phyloP scores from a whole-genome alignment of 2,113 vertebrate species.

The Poecilia latipinna region DNA sequence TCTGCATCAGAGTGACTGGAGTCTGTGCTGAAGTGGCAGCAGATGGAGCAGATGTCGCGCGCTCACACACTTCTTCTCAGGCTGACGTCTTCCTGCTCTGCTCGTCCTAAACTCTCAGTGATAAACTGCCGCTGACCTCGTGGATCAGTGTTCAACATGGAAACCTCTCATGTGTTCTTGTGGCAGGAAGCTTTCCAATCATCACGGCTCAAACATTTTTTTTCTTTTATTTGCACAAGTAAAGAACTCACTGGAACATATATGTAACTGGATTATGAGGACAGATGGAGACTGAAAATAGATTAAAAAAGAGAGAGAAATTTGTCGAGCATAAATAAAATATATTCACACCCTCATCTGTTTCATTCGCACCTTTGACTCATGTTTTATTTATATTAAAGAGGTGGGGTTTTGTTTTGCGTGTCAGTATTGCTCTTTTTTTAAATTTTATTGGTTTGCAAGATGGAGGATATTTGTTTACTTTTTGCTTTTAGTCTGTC shows the following conservation, averaged over 20 bases:
- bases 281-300: not conserved
- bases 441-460: too few species aligned
- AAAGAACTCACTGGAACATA: not conserved
- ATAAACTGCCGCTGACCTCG: constrained; percentile 20
- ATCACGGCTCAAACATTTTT: too few species aligned
- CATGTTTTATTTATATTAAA: not conserved
- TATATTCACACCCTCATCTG: not conserved
- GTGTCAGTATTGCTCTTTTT: not conserved
- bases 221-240: not conserved
- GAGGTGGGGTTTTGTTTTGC: not conserved
- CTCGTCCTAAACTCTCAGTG: constrained; percentile 8
- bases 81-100: constrained; percentile 42
- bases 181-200: too few species aligned
- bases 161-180: too few species aligned
- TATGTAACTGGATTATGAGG: not conserved
- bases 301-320: not conserved
- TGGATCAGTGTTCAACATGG: constrained; percentile 9
- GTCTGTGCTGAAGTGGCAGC: constrained; percentile 16
- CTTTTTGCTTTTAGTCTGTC: too few species aligned
- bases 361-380: not conserved
- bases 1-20: constrained; percentile 3
- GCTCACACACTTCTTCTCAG: constrained; percentile 37
- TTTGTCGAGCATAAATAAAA: not conserved
- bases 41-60: constrained; percentile 2
- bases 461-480: too few species aligned